These are phyloP conservation scores for Nephila pilipes DNA, from an alignment of 1,140 invertebrate genomes.

Conservation along the genomic window DNA sequence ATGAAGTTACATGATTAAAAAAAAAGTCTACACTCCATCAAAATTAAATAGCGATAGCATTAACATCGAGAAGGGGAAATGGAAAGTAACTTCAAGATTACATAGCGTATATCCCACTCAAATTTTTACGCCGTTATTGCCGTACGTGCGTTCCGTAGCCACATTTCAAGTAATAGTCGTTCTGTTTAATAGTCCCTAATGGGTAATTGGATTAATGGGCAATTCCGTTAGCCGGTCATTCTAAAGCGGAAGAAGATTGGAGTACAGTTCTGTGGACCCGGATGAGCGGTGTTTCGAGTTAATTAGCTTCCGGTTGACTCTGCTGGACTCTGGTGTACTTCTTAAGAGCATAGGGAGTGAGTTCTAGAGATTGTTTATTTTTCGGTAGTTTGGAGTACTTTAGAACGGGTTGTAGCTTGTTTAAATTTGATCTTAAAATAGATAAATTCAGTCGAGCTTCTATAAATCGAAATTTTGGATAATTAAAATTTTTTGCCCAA, in stretches of 20 bases:
- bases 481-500: too few species aligned
- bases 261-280: not conserved
- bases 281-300: not conserved
- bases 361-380: not conserved
- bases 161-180: not conserved
- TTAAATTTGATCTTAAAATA: too few species aligned
- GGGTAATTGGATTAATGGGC: constrained; percentile 40
- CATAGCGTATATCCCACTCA: not conserved
- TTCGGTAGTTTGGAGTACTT: too few species aligned
- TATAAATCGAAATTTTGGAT: too few species aligned
- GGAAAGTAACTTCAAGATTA: not conserved
- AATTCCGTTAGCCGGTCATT: constrained; percentile 4
- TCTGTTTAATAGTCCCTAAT: constrained; percentile 23
- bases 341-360: not conserved
- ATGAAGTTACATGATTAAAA: not conserved
- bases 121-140: constrained; percentile 4
- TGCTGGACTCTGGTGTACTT: not conserved
- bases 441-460: too few species aligned
- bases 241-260: constrained; percentile 11
- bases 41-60: not conserved
- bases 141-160: not conserved
- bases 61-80: not conserved
- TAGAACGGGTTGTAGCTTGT: too few species aligned
- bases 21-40: not conserved
- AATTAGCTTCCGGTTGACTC: constrained; percentile 8